These are phyloP conservation scores for Lingula anatina DNA, from an alignment of 2,888 invertebrate genomes.

Conservation along the genomic window DNA sequence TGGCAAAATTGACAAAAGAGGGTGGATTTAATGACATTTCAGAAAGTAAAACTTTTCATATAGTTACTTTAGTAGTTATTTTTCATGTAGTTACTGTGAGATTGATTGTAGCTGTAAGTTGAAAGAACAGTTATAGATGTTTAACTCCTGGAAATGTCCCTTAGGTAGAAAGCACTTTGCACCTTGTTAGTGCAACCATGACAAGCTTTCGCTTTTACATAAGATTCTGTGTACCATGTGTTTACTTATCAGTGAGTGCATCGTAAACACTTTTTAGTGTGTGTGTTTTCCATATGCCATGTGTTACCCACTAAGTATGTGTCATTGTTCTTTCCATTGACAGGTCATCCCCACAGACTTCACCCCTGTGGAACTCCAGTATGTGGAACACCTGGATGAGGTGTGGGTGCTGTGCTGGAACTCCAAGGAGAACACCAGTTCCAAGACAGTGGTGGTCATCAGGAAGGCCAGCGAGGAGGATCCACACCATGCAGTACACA, in stretches of 20 bases:
- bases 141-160: too few relatives aligned
- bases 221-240: too few relatives aligned
- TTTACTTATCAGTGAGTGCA: too few relatives aligned
- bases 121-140: not conserved
- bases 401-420: constrained; percentile 72
- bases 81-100: too few relatives aligned
- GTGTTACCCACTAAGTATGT: not conserved
- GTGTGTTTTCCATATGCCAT: not conserved
- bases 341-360: constrained; percentile 69
- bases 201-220: too few relatives aligned
- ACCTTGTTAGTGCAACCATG: too few relatives aligned
- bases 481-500: constrained; percentile 62
- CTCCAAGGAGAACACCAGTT: constrained; percentile 54
- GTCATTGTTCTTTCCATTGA: not conserved
- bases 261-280: not conserved
- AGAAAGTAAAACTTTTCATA: not conserved
- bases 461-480: constrained; percentile 67
- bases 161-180: too few relatives aligned
- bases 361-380: constrained; percentile 66
- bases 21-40: too few relatives aligned
- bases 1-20: too few relatives aligned
- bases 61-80: too few relatives aligned
- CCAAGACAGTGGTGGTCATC: constrained; percentile 68
- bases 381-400: constrained; percentile 68
- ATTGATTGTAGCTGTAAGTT: not conserved